phyloP scores from a whole-genome alignment of 2,888 invertebrate species.

The Siphlonurus alternatus region DNA sequence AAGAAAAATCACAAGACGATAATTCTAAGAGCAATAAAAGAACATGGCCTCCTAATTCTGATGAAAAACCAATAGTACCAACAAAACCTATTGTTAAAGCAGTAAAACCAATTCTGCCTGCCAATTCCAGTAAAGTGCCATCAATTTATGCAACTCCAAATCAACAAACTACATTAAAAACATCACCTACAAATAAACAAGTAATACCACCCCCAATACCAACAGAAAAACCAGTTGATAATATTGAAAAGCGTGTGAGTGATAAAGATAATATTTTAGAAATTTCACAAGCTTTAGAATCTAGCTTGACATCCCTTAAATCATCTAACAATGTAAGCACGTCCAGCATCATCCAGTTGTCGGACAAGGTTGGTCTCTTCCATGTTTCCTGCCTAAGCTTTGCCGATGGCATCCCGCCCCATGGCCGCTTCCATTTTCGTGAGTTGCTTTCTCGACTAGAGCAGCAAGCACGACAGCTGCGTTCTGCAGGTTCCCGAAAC shows the following conservation, averaged over 20 bases:
- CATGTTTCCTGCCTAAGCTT: slow-evolving; percentile 69
- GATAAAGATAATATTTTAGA: slow-evolving; percentile 37
- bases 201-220: slow-evolving; percentile 11
- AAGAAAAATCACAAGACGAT: slow-evolving; percentile 11
- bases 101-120: slow-evolving; percentile 33
- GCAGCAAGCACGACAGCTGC: slow-evolving; percentile 45
- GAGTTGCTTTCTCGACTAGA: slow-evolving; percentile 54
- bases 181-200: neutral
- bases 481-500: slow-evolving; percentile 52
- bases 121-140: slow-evolving; percentile 22
- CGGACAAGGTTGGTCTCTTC: slow-evolving; percentile 61
- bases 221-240: slow-evolving; percentile 1
- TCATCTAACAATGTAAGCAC: slow-evolving; percentile 32
- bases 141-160: slow-evolving; percentile 69
- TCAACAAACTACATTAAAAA: slow-evolving; percentile 15
- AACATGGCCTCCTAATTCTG: slow-evolving; percentile 28
- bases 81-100: slow-evolving; percentile 46
- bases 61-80: slow-evolving; percentile 51
- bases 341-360: slow-evolving; percentile 60
- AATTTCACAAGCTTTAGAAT: slow-evolving; percentile 45
- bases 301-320: slow-evolving; percentile 39
- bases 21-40: slow-evolving; percentile 22
- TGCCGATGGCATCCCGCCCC: slow-evolving; percentile 68
- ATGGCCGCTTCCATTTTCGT: slow-evolving; percentile 74
- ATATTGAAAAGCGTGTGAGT: slow-evolving; percentile 2